phyloP scores from a whole-genome alignment of 2,797 vertebrate genomes.

The Chiloscyllium punctatum region DNA sequence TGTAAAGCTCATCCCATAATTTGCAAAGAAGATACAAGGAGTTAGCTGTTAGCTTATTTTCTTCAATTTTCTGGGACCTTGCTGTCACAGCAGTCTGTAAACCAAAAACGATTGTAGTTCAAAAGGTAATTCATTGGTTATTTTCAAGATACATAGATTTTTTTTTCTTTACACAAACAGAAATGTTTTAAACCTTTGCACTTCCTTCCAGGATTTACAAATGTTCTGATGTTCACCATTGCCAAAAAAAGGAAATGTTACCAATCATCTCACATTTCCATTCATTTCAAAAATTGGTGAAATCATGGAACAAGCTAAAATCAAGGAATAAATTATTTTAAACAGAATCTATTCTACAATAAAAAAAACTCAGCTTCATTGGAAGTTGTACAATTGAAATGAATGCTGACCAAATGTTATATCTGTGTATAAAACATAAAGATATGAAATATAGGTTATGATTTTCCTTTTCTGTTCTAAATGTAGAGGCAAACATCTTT shows the following conservation, averaged over 20 bases:
- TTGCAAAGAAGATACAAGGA: neutral
- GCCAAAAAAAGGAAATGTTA: neutral
- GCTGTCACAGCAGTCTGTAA: neutral
- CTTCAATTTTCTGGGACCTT: neutral
- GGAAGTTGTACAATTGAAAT: neutral
- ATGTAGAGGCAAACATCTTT: too few relatives aligned
- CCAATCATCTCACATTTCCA: neutral
- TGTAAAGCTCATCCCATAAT: neutral
- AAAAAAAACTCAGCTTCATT: neutral
- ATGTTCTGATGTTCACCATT: neutral
- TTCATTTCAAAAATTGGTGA: neutral
- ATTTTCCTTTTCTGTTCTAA: too few relatives aligned
- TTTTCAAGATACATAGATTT: neutral
- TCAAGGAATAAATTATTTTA: neutral
- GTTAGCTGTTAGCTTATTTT: neutral
- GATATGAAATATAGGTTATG: neutral
- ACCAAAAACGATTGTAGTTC: neutral
- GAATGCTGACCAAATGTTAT: neutral
- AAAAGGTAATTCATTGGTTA: neutral
- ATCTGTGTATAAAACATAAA: neutral
- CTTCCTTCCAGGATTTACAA: neutral
- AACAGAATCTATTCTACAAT: neutral
- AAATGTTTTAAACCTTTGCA: neutral
- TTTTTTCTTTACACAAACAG: neutral
- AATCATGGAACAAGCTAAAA: neutral